Percentiles rank a stretch among this genome's conserved stretches.
Conservation (phyloP, 2,113 vertebrate genomes). For the Tragelaphus scriptus region DNA sequence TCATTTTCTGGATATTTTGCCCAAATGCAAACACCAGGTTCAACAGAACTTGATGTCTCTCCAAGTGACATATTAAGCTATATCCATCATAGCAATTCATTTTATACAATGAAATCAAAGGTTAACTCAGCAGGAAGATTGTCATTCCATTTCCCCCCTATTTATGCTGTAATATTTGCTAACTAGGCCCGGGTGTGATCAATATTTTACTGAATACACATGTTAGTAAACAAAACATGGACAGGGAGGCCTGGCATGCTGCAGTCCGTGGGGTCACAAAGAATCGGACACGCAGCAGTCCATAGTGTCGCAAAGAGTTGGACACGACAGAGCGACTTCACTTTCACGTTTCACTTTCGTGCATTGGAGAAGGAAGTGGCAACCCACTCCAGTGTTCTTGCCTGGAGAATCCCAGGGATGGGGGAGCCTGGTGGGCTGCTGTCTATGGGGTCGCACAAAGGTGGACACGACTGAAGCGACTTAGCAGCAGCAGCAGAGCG, state of each 20-base stretch:
- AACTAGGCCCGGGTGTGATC: background rate
- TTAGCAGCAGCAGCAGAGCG: no score
- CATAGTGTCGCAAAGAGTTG: accelerated
- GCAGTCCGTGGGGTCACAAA: background rate
- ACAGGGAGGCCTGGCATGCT: background rate
- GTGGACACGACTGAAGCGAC: accelerated
- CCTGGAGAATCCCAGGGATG: no score
- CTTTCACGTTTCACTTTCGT: no score
- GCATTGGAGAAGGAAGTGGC: no score
- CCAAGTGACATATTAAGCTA: background rate
- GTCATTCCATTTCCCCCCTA: background rate
- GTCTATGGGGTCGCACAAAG: no score
- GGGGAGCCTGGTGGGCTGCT: no score
- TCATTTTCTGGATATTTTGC: background rate
- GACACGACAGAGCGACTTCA: background rate
- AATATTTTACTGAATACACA: background rate
- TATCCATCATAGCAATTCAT: background rate
- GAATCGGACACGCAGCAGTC: no score
- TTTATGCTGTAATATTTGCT: background rate
- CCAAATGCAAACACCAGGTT: background rate
- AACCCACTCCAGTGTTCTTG: no score
- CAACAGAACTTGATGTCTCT: background rate
- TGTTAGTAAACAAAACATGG: background rate
- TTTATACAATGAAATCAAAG: background rate
- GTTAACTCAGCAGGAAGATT: background rate